Evolutionary conservation across 1,140 invertebrate genomes (phyloP).

Genomic region (Gryon sp.): DNA sequence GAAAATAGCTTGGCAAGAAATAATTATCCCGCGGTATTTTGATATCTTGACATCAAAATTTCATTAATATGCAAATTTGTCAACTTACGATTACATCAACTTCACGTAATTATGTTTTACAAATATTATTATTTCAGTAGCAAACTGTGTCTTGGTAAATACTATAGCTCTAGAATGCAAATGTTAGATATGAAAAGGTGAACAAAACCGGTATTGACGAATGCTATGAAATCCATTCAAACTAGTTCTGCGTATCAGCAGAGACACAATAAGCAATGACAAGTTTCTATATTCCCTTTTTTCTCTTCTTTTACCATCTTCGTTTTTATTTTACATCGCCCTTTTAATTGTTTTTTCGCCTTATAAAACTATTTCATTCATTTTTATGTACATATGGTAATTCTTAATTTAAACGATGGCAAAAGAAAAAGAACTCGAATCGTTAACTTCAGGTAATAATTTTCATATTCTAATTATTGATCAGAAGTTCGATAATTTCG

Average conservation of each 20-base stretch:
- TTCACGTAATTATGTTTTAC: constrained; percentile 33
- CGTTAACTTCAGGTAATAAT: no score
- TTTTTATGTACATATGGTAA: no score
- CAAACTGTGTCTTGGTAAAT: constrained; percentile 23
- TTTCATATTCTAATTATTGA: no score
- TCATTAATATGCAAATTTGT: constrained; percentile 15
- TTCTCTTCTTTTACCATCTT: not conserved
- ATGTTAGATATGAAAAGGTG: constrained; percentile 52
- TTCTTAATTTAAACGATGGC: no score
- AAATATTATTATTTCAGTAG: constrained; percentile 23
- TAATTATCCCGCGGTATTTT: no score
- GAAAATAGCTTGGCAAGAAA: no score
- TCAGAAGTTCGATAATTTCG: no score
- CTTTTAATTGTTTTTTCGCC: no score
- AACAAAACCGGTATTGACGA: constrained; percentile 69
- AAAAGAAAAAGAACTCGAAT: no score
- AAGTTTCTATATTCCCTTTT: constrained; percentile 40
- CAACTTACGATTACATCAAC: constrained; percentile 4
- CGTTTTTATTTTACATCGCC: no score
- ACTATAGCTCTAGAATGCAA: constrained; percentile 36
- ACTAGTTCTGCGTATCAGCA: constrained; percentile 52
- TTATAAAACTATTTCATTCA: no score
- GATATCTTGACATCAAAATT: not conserved
- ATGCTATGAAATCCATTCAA: constrained; percentile 65
- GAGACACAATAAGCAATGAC: constrained; percentile 38